phyloP scores from a whole-genome alignment of 2,888 invertebrate species.

The Plagodis pulveraria region DNA sequence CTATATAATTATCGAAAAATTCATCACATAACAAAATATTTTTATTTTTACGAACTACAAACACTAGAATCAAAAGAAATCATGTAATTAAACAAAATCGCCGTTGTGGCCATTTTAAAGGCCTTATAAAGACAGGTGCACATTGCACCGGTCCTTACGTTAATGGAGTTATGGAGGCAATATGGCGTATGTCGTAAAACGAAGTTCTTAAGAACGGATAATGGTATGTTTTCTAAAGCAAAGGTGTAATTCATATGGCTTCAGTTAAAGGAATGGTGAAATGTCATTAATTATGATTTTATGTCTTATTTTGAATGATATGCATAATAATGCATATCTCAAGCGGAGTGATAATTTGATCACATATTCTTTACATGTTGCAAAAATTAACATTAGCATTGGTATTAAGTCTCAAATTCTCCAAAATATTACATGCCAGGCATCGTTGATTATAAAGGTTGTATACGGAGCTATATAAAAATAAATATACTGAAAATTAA shows the following conservation, averaged over 20 bases:
- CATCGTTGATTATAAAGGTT: too few species aligned
- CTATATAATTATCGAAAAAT: too few species aligned
- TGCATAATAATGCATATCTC: not conserved
- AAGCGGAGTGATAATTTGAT: too few species aligned
- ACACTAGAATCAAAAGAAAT: conserved; percentile 8
- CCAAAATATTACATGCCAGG: too few species aligned
- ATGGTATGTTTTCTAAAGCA: conserved; percentile 15
- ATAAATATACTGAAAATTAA: too few species aligned
- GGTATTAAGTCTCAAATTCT: too few species aligned
- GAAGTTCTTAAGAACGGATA: conserved; percentile 5
- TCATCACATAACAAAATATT: too few species aligned
- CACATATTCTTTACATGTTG: too few species aligned
- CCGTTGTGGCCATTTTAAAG: conserved; percentile 54
- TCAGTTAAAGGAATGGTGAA: not conserved
- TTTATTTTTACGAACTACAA: too few species aligned
- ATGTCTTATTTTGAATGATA: not conserved
- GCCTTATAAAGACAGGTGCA: conserved; percentile 53
- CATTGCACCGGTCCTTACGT: conserved; percentile 53
- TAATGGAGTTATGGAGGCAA: conserved; percentile 77
- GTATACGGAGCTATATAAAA: too few species aligned
- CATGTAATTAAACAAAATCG: conserved; percentile 46
- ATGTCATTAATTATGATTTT: not conserved
- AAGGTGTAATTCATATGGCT: conserved; percentile 4
- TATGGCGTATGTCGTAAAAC: conserved; percentile 54
- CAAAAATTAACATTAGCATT: too few species aligned